These are phyloP conservation scores for Hylaeus volcanicus DNA, from an alignment of 1,140 invertebrate genomes.

Conservation along the genomic window DNA sequence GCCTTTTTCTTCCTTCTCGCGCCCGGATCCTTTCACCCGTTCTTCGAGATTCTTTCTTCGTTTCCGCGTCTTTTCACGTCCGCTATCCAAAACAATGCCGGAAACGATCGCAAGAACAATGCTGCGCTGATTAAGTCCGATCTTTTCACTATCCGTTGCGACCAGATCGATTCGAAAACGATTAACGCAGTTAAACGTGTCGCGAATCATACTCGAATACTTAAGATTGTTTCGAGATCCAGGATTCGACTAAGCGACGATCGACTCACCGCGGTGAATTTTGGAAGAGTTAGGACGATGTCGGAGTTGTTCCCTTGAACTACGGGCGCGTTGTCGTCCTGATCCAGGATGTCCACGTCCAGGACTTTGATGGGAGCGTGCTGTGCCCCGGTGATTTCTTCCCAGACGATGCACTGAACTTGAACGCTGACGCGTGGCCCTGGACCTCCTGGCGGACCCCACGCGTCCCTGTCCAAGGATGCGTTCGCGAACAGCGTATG, in stretches of 20 bases:
- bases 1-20: slow-evolving; percentile 48
- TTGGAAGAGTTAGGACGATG: slow-evolving; percentile 65
- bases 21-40: slow-evolving; percentile 22
- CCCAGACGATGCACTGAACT: slow-evolving; percentile 72
- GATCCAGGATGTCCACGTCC: slow-evolving; percentile 72
- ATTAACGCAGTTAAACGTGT: background rate
- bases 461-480: slow-evolving; percentile 70
- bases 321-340: slow-evolving; percentile 78
- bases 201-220: no score
- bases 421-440: slow-evolving; percentile 65
- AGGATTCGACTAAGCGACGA: no score
- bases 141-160: background rate
- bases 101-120: slow-evolving; percentile 68
- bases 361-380: slow-evolving; percentile 65
- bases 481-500: slow-evolving; percentile 67
- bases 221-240: no score
- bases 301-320: slow-evolving; percentile 62
- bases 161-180: background rate
- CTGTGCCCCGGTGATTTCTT: slow-evolving; percentile 63
- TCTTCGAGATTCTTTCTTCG: slow-evolving; percentile 11
- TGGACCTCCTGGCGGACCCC: slow-evolving; percentile 66
- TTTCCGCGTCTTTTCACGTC: slow-evolving; percentile 40
- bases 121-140: slow-evolving; percentile 64
- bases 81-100: slow-evolving; percentile 64
- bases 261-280: slow-evolving; percentile 70